Conservation (phyloP, 2,113 vertebrate species). For the Laterallus jamaicensis region DNA sequence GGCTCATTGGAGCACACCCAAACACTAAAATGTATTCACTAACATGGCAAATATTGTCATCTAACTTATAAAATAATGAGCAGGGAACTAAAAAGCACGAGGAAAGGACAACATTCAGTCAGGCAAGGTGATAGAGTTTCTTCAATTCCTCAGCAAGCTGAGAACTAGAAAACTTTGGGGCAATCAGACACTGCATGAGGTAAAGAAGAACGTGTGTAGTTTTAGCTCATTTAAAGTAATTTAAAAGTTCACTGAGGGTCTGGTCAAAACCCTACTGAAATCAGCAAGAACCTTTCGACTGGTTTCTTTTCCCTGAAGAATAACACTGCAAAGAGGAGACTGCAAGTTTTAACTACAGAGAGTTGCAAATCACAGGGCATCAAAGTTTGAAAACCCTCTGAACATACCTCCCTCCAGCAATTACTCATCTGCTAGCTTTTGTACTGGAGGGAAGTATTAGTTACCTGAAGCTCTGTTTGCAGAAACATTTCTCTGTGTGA, state of each 20-base stretch:
- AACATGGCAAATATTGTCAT: neutral
- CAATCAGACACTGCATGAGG: neutral
- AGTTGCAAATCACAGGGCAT: conserved; percentile 51
- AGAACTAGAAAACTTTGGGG: neutral
- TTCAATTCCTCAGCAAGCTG: neutral
- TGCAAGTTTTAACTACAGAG: conserved; percentile 51
- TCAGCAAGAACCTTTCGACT: conserved; percentile 1
- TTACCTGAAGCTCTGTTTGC: conserved; percentile 29
- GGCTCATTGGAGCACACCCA: neutral
- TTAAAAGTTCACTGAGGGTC: neutral
- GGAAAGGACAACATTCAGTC: neutral
- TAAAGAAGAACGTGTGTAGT: conserved; percentile 9
- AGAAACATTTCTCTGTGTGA: neutral
- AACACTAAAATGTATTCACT: neutral
- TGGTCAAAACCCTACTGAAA: conserved; percentile 35
- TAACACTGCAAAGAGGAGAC: neutral
- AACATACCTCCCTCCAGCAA: conserved; percentile 54
- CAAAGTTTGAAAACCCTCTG: conserved; percentile 59
- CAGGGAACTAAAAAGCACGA: neutral
- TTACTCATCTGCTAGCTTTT: neutral
- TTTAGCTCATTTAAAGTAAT: conserved; percentile 15
- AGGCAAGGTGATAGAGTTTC: neutral
- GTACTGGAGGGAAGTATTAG: neutral
- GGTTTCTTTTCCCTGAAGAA: neutral
- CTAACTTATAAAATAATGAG: neutral